Conservation (phyloP, 2,797 vertebrate genomes). For the Selene dorsalis region DNA sequence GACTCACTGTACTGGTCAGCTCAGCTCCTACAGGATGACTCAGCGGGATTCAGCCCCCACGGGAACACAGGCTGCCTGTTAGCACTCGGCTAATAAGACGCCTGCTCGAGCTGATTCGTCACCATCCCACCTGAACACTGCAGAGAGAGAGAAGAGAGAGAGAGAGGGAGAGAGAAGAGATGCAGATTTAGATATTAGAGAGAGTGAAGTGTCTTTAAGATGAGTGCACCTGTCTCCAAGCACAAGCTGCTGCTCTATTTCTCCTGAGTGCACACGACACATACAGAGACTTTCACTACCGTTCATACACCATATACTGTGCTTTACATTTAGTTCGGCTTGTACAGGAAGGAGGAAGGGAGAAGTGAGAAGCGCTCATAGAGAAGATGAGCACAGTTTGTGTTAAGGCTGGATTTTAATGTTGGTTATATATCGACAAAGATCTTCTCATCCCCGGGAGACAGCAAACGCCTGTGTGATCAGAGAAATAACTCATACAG, state of each 20-base stretch:
- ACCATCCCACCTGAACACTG: constrained; percentile 72
- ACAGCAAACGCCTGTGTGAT: neutral
- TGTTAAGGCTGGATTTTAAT: neutral
- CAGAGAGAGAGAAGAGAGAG: constrained; percentile 25
- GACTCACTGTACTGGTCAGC: constrained; percentile 49
- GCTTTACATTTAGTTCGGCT: neutral
- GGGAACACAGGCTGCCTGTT: constrained; percentile 72
- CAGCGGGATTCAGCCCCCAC: constrained; percentile 69
- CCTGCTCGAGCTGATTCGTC: constrained; percentile 64
- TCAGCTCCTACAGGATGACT: constrained; percentile 69
- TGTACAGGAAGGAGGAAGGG: neutral
- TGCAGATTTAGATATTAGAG: constrained; percentile 61
- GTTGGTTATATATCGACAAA: neutral
- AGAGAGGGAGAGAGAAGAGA: constrained; percentile 16
- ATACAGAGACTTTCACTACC: constrained; percentile 15
- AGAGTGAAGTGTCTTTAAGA: constrained; percentile 57
- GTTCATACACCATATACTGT: neutral
- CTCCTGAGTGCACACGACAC: neutral
- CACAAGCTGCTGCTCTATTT: constrained; percentile 50
- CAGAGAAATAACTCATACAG: neutral
- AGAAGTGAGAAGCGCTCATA: neutral
- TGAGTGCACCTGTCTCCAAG: constrained; percentile 62
- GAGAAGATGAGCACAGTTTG: neutral
- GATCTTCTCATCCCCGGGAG: neutral
- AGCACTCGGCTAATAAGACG: constrained; percentile 72